Conservation (phyloP, 2,797 vertebrate genomes). For the Lacerta viridis region DNA sequence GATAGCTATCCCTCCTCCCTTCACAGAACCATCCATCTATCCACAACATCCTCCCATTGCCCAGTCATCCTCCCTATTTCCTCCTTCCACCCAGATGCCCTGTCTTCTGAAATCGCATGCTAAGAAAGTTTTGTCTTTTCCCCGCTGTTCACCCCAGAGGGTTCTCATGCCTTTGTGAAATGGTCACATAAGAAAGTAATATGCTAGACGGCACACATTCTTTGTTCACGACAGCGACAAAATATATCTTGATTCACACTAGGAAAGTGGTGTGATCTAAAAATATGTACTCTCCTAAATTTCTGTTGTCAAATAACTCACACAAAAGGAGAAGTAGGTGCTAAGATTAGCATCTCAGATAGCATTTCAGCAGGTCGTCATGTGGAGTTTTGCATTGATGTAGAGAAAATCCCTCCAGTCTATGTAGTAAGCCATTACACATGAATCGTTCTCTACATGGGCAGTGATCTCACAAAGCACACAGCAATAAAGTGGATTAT, state of each 20-base stretch:
- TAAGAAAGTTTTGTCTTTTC: neutral
- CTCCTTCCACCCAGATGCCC: neutral
- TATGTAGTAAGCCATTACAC: neutral
- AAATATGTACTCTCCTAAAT: too few relatives aligned
- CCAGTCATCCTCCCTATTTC: neutral
- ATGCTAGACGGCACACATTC: neutral
- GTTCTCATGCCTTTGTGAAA: neutral
- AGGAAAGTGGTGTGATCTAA: too few relatives aligned
- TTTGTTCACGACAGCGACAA: neutral
- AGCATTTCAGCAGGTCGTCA: neutral
- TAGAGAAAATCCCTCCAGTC: neutral
- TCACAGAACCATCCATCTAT: neutral
- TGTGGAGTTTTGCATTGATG: neutral
- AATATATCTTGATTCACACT: neutral
- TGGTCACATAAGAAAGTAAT: neutral
- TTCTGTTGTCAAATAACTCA: neutral
- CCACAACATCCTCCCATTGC: neutral
- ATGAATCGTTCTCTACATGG: neutral
- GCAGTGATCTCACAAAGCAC: neutral
- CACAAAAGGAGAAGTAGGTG: neutral
- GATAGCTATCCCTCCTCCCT: neutral
- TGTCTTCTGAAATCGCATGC: neutral
- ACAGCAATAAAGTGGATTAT: neutral
- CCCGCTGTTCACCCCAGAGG: neutral
- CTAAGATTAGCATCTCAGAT: neutral